Evolutionary conservation across 2,888 invertebrate genomes (phyloP).

Genomic region (Drosophila monieri): DNA sequence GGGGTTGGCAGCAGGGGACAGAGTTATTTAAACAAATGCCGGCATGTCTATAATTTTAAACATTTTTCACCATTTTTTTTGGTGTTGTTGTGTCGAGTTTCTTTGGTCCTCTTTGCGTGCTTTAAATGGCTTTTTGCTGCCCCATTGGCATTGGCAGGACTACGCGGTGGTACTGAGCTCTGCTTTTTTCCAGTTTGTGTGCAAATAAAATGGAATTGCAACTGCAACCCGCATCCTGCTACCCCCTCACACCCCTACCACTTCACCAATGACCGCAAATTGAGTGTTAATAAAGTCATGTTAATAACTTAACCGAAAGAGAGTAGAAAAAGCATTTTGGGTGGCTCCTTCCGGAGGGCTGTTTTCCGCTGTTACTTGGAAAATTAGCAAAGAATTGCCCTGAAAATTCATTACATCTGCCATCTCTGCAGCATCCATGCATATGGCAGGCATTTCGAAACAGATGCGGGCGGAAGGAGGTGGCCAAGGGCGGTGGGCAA

Average conservation of each 20-base stretch:
- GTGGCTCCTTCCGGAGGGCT: neutral
- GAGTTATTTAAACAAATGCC: slow-evolving; percentile 69
- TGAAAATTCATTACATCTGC: slow-evolving; percentile 47
- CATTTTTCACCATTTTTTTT: slow-evolving; percentile 51
- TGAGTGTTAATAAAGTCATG: slow-evolving; percentile 80
- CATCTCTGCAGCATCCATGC: slow-evolving; percentile 17
- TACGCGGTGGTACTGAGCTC: neutral
- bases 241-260: slow-evolving; percentile 9
- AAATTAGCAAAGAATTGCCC: slow-evolving; percentile 38
- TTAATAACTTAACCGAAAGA: slow-evolving; percentile 69
- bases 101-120: slow-evolving; percentile 44
- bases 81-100: slow-evolving; percentile 6
- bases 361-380: slow-evolving; percentile 32
- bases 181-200: slow-evolving; percentile 59
- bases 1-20: neutral
- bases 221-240: slow-evolving; percentile 8
- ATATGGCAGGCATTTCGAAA: slow-evolving; percentile 40
- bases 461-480: slow-evolving; percentile 30
- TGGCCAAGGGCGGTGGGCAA: neutral
- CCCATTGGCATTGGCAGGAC: slow-evolving; percentile 1
- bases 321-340: slow-evolving; percentile 19
- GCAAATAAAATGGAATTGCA: slow-evolving; percentile 71
- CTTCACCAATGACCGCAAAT: slow-evolving; percentile 67
- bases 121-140: slow-evolving; percentile 48
- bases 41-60: slow-evolving; percentile 68